These are phyloP conservation scores for Albula goreensis DNA, from an alignment of 2,113 vertebrate species.

Conservation along the genomic window DNA sequence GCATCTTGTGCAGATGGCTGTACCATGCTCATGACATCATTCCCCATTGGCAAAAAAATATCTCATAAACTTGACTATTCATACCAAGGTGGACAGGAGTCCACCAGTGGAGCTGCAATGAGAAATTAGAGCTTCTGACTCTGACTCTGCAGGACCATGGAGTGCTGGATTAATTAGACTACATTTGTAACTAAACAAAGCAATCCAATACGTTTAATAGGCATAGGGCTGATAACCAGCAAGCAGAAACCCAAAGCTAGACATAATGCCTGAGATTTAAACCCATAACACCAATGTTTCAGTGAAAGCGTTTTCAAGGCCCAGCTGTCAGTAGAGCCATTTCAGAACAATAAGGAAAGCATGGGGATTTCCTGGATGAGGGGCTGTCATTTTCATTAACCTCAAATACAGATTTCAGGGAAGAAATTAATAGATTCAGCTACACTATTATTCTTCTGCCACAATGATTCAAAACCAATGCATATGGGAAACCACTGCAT, in stretches of 20 bases:
- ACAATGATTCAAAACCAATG: too few relatives aligned
- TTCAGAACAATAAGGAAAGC: background rate
- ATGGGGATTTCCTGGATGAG: background rate
- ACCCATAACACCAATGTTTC: background rate
- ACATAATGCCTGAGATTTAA: background rate
- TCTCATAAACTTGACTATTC: background rate
- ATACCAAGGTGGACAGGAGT: background rate
- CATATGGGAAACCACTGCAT: too few relatives aligned
- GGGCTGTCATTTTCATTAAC: background rate
- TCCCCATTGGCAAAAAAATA: background rate
- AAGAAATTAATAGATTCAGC: too few relatives aligned
- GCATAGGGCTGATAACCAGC: background rate
- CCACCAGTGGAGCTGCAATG: background rate
- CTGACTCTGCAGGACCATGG: background rate
- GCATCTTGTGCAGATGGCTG: background rate
- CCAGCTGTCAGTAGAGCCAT: background rate
- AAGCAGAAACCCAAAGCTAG: background rate
- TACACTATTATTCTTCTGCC: too few relatives aligned
- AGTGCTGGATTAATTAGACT: background rate
- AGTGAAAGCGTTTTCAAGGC: background rate
- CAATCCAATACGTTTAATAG: background rate
- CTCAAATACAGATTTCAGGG: too few relatives aligned
- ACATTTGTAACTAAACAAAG: background rate
- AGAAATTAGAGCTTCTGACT: background rate
- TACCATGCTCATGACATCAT: background rate